Evolutionary conservation across 2,113 vertebrate species (phyloP).

Genomic region (Pachycephala philippinensis): DNA sequence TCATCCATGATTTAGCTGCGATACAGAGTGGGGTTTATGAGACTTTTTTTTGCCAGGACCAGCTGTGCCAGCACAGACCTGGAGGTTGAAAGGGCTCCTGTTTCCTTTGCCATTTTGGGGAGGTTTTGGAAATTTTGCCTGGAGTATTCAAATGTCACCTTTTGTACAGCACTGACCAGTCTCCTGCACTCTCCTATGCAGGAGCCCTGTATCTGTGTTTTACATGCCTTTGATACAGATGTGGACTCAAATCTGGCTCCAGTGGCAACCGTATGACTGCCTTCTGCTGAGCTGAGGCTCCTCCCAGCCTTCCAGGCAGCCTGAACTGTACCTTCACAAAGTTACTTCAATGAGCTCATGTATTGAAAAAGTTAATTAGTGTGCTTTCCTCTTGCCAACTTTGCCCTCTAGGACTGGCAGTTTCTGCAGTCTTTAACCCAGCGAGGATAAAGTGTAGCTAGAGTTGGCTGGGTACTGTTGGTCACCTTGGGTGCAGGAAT

Average conservation of each 20-base stretch:
- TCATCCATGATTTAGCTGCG: background rate
- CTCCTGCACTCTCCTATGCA: background rate
- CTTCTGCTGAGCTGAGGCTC: background rate
- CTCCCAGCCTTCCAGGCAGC: background rate
- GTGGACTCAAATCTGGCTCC: background rate
- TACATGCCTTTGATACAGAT: background rate
- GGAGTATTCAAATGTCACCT: background rate
- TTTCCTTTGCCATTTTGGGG: background rate
- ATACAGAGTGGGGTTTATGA: background rate
- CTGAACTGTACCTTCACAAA: accelerated
- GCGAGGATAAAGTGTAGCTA: background rate
- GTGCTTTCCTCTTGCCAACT: background rate
- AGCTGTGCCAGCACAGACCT: background rate
- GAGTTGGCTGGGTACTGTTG: background rate
- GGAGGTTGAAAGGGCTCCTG: background rate
- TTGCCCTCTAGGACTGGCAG: background rate
- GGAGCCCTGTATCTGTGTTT: background rate
- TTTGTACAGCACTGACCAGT: background rate
- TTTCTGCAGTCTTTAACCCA: background rate
- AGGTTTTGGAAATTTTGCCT: background rate
- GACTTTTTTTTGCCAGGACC: background rate
- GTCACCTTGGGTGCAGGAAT: background rate
- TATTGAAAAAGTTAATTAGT: background rate
- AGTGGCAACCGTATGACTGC: background rate
- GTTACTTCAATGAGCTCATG: background rate